Evolutionary conservation across 2,888 invertebrate species (phyloP), one percentile per base, ranked within the genome.

Genomic region (Agriotes lineatus): DNA sequence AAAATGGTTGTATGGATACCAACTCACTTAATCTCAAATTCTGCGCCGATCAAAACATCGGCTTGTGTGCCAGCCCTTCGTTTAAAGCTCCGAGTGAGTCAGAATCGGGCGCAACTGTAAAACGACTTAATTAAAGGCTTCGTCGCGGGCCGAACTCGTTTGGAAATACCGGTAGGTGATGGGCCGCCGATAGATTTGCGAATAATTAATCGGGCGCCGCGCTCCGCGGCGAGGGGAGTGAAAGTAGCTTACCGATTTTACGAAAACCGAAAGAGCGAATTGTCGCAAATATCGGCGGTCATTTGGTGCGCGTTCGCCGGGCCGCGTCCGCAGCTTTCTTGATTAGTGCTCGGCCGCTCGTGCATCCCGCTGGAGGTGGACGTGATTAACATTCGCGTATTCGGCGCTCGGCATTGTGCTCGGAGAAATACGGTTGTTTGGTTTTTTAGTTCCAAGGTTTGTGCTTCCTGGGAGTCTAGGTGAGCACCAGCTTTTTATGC

Each of bases 301-400:
- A 57, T 39, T 57, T 57, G 35, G 9, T n/a, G 16, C 19, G 10
- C 35, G 20, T 37, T 56, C 20, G 18, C 30, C 14, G 14, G 18
- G 7, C 7, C 18, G 37, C 9, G 33, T n/a, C n/a, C n/a, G n/a
- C n/a, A 37, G 30, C 37, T 56, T 39, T 33, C 52, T 14, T 52
- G 30, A 56, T 56, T 56, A 37, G 12, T 56, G 35, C 20, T 22
- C 16, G 44, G 4, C 12, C 16, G 59, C 44, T 45, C 42, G 16
- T 42, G 16, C 14, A 39, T 39, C 37, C 37, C 14, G 57, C 48
- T 19, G 65, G 58, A 57, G 58, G 45, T 65, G 65, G 65, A 65
- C 45, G 50, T 48, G 22, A 65, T 65, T 65, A 56, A 56, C 54
- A 54, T 56, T 54, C 45, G 25, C 42, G 39, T 45, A 16, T n/a